Evolutionary conservation across 2,888 invertebrate species (phyloP).

Genomic region (Cepaea hortensis): DNA sequence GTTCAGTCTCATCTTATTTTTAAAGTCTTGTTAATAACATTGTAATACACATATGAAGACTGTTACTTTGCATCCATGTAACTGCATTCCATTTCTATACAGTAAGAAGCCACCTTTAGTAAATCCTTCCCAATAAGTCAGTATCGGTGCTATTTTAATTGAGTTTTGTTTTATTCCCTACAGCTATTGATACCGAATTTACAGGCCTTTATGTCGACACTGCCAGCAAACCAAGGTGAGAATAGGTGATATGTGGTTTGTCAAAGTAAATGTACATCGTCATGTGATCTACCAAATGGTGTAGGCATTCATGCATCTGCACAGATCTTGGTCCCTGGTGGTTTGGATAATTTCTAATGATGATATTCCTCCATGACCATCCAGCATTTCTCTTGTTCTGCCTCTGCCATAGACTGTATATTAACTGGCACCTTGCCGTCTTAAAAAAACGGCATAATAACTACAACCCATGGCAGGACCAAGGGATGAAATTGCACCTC

Average conservation of each 20-base stretch:
- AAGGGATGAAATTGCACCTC: too few species aligned
- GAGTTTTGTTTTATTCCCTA: slow-evolving; percentile 52
- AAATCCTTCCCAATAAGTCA: background rate
- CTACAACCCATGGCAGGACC: too few species aligned
- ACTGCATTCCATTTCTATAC: background rate
- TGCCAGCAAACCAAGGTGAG: slow-evolving; percentile 79
- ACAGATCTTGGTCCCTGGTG: background rate
- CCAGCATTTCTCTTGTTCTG: too few species aligned
- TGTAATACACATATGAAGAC: too few species aligned
- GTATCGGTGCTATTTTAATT: too few species aligned
- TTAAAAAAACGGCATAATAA: too few species aligned
- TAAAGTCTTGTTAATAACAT: too few species aligned
- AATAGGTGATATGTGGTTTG: background rate
- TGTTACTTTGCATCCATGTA: background rate
- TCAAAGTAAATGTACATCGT: too few species aligned
- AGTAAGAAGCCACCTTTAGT: background rate
- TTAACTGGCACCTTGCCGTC: too few species aligned
- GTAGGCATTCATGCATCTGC: background rate
- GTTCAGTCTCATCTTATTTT: too few species aligned
- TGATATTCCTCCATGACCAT: background rate
- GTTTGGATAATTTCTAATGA: background rate
- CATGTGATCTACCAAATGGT: too few species aligned
- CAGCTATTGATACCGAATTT: slow-evolving; percentile 86
- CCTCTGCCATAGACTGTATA: too few species aligned
- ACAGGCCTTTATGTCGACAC: slow-evolving; percentile 80